Percentiles rank a stretch among this genome's conserved stretches.
These are phyloP conservation scores for Phorcus lineatus DNA, from an alignment of 2,888 invertebrate genomes.

Conservation along the genomic window DNA sequence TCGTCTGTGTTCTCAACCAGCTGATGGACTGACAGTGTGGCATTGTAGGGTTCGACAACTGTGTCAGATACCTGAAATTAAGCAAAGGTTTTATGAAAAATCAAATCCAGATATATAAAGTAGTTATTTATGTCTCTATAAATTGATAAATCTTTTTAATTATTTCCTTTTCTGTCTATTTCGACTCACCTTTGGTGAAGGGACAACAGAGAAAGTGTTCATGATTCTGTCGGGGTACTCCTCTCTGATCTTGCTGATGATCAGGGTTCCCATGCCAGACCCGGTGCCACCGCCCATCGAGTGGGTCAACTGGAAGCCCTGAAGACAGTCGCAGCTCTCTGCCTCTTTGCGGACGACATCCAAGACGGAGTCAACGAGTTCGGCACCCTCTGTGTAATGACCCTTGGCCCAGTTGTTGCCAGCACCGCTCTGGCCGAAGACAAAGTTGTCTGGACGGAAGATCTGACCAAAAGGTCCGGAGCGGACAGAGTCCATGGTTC, in stretches of 20 bases:
- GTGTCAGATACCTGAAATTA: neutral
- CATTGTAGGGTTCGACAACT: neutral
- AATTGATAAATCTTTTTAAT: no score
- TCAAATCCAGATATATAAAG: neutral
- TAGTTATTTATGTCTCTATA: neutral
- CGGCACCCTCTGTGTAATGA: conserved; percentile 92
- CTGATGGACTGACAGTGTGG: neutral
- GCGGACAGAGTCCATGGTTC: conserved; percentile 96
- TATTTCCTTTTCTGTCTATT: neutral
- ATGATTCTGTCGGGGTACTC: conserved; percentile 78
- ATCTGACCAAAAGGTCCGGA: conserved; percentile 92
- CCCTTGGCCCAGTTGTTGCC: conserved; percentile 88
- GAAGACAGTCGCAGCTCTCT: conserved; percentile 70
- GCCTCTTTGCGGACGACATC: conserved; percentile 72
- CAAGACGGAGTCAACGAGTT: conserved; percentile 70
- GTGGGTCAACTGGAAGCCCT: conserved; percentile 74
- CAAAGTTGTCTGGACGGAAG: conserved; percentile 90
- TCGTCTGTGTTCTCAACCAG: neutral
- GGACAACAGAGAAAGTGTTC: conserved; percentile 96
- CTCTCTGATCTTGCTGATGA: conserved; percentile 97
- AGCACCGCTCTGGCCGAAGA: conserved; percentile 84
- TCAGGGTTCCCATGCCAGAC: conserved; percentile 91
- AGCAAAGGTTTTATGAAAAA: neutral
- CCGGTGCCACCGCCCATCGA: conserved; percentile 93
- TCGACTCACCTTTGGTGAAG: conserved; percentile 84